Percentiles rank a stretch among this genome's conserved stretches.
Conservation (phyloP, 2,113 vertebrate genomes). For the Numenius arquata region DNA sequence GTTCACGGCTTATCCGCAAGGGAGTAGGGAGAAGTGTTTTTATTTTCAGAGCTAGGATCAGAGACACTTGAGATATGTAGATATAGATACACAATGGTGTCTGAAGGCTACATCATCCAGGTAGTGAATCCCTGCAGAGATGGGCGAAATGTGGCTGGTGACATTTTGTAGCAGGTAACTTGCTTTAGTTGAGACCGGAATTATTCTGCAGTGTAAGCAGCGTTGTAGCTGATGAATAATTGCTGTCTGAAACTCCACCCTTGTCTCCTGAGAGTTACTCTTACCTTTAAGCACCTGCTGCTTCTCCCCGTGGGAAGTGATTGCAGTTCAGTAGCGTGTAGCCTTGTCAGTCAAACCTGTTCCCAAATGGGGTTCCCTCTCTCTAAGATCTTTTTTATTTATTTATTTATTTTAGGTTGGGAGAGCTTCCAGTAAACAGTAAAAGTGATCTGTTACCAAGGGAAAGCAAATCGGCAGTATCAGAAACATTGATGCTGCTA, state of each 20-base stretch:
- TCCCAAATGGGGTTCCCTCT: neutral
- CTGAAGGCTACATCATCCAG: neutral
- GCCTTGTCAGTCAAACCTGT: neutral
- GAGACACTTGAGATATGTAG: neutral
- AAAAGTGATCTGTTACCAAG: neutral
- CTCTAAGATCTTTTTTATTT: neutral
- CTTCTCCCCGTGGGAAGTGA: neutral
- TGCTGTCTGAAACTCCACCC: slow-evolving; percentile 6
- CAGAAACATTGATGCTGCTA: neutral
- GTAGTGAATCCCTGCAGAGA: neutral
- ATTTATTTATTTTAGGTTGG: neutral
- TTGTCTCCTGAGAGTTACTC: slow-evolving; percentile 1
- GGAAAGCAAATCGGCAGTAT: neutral
- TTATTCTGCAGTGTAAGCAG: neutral
- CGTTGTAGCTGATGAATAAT: neutral
- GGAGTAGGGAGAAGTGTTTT: neutral
- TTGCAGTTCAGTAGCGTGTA: neutral
- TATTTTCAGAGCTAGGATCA: neutral
- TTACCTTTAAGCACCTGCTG: neutral
- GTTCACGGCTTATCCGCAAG: neutral
- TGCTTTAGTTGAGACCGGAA: neutral
- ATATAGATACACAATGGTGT: accelerated
- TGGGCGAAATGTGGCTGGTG: neutral
- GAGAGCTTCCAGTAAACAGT: neutral
- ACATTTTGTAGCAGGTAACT: neutral